Conservation (phyloP, 2,888 invertebrate genomes). For the Watsonalla binaria region DNA sequence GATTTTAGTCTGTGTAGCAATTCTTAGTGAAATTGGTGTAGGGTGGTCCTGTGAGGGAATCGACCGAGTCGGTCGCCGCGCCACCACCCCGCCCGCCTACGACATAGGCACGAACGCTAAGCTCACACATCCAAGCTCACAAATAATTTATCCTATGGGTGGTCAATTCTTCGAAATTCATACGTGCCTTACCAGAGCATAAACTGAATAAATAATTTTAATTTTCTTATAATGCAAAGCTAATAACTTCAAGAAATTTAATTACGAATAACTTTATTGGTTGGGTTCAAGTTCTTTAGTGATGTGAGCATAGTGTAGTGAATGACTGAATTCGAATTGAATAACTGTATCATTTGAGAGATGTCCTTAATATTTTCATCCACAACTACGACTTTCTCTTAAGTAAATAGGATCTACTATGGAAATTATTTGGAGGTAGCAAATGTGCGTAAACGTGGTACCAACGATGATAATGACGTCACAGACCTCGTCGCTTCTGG, state of each 20-base stretch:
- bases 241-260: too few relatives aligned
- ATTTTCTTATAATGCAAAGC: background rate
- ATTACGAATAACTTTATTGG: too few relatives aligned
- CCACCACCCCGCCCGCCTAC: conserved; percentile 21
- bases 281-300: too few relatives aligned
- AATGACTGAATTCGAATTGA: too few relatives aligned
- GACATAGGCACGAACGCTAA: conserved; percentile 16
- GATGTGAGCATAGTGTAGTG: too few relatives aligned
- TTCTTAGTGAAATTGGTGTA: conserved; percentile 11
- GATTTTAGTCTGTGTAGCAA: background rate
- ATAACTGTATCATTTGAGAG: too few relatives aligned
- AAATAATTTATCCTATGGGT: background rate
- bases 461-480: conserved; percentile 17
- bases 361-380: too few relatives aligned
- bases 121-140: conserved; percentile 1
- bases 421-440: background rate
- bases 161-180: too few relatives aligned
- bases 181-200: too few relatives aligned
- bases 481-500: conserved; percentile 23
- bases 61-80: conserved; percentile 33
- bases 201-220: too few relatives aligned
- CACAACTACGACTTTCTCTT: too few relatives aligned
- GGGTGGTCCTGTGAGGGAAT: conserved; percentile 22
- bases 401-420: too few relatives aligned
- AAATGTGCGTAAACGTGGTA: background rate